Evolutionary conservation across 2,888 invertebrate genomes (phyloP).

Genomic region (Keiferia lycopersicella): DNA sequence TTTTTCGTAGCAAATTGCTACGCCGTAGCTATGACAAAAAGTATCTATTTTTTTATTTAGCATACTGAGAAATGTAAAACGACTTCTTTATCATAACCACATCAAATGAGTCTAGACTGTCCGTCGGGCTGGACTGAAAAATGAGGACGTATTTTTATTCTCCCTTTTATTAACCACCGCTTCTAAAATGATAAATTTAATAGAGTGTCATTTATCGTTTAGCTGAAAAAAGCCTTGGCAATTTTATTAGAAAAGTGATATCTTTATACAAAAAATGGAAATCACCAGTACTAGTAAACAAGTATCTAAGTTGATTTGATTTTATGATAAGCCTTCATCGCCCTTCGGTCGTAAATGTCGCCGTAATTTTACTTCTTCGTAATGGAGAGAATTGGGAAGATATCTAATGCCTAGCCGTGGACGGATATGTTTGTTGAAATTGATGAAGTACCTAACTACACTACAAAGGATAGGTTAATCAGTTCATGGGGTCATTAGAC

Average conservation of each 20-base stretch:
- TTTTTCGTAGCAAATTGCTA: background rate
- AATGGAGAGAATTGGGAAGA: background rate
- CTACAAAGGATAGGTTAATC: too few species aligned
- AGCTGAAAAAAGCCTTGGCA: background rate
- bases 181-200: slow-evolving; percentile 3
- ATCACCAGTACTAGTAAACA: slow-evolving; percentile 9
- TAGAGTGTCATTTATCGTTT: background rate
- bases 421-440: too few species aligned
- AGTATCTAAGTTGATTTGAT: slow-evolving; percentile 12
- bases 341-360: background rate
- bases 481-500: too few species aligned
- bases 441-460: background rate
- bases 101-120: background rate
- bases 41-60: too few species aligned
- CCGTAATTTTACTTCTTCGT: slow-evolving; percentile 10
- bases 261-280: background rate
- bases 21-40: background rate
- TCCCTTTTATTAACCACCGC: background rate
- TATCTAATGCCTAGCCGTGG: too few species aligned
- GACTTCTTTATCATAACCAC: background rate
- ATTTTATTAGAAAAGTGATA: background rate
- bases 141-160: slow-evolving; percentile 3
- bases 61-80: background rate
- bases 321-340: slow-evolving; percentile 8
- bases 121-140: background rate